phyloP scores from a whole-genome alignment of 2,113 vertebrate genomes.

The Oriolus oriolus region DNA sequence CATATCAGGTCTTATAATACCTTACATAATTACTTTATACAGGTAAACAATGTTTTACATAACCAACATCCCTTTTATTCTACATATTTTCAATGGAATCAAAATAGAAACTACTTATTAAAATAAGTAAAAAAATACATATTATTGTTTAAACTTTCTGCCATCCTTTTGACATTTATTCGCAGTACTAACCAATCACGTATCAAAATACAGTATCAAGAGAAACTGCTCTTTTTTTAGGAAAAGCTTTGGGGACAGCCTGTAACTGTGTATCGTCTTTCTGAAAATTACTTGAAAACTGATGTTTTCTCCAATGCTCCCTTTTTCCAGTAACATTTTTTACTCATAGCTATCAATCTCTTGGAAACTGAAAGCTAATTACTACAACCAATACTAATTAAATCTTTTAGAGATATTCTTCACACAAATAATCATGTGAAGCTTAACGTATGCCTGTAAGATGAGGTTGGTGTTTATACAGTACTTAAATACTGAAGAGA shows the following conservation, averaged over 20 bases:
- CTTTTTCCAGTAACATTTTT: neutral
- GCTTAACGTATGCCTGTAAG: neutral
- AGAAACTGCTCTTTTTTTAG: neutral
- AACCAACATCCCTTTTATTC: constrained; percentile 22
- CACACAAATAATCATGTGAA: neutral
- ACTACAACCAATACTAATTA: neutral
- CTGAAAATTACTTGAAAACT: neutral
- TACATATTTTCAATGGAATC: constrained; percentile 10
- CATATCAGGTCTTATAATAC: neutral
- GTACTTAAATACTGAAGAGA: neutral
- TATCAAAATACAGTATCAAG: constrained; percentile 31
- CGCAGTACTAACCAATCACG: neutral
- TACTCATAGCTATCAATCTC: neutral
- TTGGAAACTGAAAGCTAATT: neutral
- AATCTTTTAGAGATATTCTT: neutral
- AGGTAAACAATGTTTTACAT: constrained; percentile 28
- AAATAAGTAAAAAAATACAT: constrained; percentile 57
- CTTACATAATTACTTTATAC: neutral
- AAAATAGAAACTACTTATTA: constrained; percentile 40
- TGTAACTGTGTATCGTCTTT: constrained; percentile 5
- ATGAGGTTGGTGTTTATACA: neutral
- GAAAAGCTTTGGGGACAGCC: neutral
- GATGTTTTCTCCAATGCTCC: neutral
- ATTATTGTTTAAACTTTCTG: constrained; percentile 40
- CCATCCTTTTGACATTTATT: neutral